Conservation (phyloP, 2,888 invertebrate genomes). For the Acleris literana region DNA sequence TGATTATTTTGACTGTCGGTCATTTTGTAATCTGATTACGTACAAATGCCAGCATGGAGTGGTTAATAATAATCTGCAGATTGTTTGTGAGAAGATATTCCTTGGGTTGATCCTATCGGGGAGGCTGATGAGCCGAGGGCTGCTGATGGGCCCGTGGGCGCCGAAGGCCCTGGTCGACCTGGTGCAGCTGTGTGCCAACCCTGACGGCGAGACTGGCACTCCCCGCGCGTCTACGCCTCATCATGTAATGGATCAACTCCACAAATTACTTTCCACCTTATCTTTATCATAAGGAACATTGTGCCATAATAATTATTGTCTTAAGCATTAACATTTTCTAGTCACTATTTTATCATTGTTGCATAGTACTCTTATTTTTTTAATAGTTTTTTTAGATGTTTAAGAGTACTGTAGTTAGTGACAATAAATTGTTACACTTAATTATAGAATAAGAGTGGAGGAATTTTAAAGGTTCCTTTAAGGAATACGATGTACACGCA, state of each 20-base stretch:
- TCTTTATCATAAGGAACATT: constrained; percentile 37
- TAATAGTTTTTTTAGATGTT: constrained; percentile 17
- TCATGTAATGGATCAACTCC: constrained; percentile 75
- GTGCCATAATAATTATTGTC: constrained; percentile 43
- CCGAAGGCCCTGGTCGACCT: constrained; percentile 82
- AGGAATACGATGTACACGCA: no score
- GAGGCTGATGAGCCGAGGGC: constrained; percentile 83
- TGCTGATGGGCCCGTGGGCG: constrained; percentile 84
- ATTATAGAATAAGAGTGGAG: constrained; percentile 7
- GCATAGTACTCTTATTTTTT: constrained; percentile 15
- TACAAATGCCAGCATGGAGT: constrained; percentile 82
- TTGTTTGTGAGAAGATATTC: constrained; percentile 86
- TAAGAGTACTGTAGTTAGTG: constrained; percentile 7
- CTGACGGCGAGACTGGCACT: constrained; percentile 68
- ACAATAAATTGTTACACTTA: constrained; percentile 24
- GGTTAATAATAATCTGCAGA: constrained; percentile 86
- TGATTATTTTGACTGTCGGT: constrained; percentile 86
- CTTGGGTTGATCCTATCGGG: constrained; percentile 86
- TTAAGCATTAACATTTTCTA: constrained; percentile 23
- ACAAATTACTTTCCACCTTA: constrained; percentile 76
- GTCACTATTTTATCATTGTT: constrained; percentile 20
- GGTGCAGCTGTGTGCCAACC: constrained; percentile 84
- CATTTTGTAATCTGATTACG: constrained; percentile 80
- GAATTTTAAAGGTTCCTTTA: no score
- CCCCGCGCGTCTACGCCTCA: constrained; percentile 74